A percentile compares a stretch with the other conserved stretches of the same genome.
Conservation (phyloP, 2,113 vertebrate genomes). For the Abramis brama region DNA sequence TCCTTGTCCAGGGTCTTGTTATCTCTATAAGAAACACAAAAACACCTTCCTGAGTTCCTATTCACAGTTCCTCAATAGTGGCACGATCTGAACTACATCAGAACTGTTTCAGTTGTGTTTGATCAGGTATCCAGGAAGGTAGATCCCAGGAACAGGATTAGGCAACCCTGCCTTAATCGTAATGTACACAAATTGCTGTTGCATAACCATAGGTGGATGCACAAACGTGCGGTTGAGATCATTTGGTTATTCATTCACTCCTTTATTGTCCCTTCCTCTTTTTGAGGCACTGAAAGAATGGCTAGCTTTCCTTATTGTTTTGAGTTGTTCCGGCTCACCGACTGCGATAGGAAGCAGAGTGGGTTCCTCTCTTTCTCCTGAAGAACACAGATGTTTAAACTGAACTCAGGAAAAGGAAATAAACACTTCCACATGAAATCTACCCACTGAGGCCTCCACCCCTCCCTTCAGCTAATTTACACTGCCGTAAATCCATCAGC, state of each 20-base stretch:
- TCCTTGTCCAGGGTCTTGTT: not conserved
- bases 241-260: conserved; percentile 14
- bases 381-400: conserved; percentile 34
- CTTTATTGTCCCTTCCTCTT: not conserved
- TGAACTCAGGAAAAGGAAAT: conserved; percentile 68
- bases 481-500: conserved; percentile 57
- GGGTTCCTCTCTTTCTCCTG: conserved; percentile 48
- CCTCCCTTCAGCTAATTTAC: conserved; percentile 37
- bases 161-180: no score
- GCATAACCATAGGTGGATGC: not conserved
- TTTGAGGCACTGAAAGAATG: conserved; percentile 52
- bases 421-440: conserved; percentile 71
- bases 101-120: not conserved
- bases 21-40: not conserved
- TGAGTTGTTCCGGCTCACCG: conserved; percentile 9
- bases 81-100: not conserved
- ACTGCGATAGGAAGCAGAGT: conserved; percentile 56
- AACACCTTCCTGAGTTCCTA: not conserved
- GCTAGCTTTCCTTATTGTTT: conserved; percentile 17
- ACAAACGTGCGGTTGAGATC: not conserved
- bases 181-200: not conserved
- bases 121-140: no score
- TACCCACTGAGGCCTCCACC: conserved; percentile 54
- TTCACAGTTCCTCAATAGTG: not conserved
- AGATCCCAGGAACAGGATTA: no score